Percentiles rank a stretch among this genome's conserved stretches.
Evolutionary conservation across 1,140 invertebrate species (phyloP).

Genomic region (Leptopilina boulardi): DNA sequence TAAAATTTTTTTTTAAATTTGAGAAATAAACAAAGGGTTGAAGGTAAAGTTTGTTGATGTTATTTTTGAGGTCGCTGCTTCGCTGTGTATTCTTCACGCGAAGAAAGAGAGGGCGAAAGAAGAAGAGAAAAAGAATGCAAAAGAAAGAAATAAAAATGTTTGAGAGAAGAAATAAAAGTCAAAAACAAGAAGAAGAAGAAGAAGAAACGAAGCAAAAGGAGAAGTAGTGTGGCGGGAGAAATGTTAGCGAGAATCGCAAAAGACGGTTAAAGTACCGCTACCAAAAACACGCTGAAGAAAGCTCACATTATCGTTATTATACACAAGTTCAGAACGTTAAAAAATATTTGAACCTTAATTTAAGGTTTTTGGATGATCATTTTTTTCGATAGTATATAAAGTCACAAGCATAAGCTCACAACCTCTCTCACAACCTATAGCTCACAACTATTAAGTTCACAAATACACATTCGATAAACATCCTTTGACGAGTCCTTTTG

Average conservation of each 20-base stretch:
- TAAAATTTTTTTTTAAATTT: too few relatives aligned
- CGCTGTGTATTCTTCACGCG: background rate
- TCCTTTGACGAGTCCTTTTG: too few relatives aligned
- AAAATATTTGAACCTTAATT: background rate
- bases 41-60: conserved; percentile 7
- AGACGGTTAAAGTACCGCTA: conserved; percentile 65
- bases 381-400: background rate
- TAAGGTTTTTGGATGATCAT: background rate
- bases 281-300: conserved; percentile 1
- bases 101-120: background rate
- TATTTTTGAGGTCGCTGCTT: conserved; percentile 5
- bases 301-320: background rate
- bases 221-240: background rate
- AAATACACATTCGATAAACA: background rate
- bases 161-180: background rate
- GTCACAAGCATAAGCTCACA: too few relatives aligned
- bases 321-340: background rate
- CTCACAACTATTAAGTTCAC: too few relatives aligned
- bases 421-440: too few relatives aligned
- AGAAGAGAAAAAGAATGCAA: background rate
- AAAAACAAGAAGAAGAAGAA: conserved; percentile 17
- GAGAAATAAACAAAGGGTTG: conserved; percentile 4
- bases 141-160: background rate
- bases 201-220: background rate
- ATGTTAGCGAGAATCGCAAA: conserved; percentile 37